Evolutionary conservation across 2,113 vertebrate genomes (phyloP), one percentile per base, ranked within the genome.

Genomic region (Macrotus californicus): DNA sequence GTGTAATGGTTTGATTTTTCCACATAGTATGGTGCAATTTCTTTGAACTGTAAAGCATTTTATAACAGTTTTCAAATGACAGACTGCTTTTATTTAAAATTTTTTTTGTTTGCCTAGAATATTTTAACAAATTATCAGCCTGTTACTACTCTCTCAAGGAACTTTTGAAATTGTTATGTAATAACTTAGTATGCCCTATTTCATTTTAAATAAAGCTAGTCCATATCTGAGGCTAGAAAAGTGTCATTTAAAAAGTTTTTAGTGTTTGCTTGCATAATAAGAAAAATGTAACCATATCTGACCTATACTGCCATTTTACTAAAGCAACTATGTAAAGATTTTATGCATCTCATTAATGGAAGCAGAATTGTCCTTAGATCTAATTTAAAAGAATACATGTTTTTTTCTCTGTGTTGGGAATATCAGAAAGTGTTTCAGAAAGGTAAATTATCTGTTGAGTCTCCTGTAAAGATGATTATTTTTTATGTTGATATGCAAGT

Each of bases 401-500:
- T 69, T 5, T 87, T 88, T 87, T 87, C 88, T 90, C 22, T 94
- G 59, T 48, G 15, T 77, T 89, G 34, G 66, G 7, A 94, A 91
- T 66, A 86, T 2, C 56, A 56, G 22, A 64, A 88, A 69, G 43
- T 48, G 6, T 87, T 77, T 16, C 13, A 31, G 14, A 48, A 64
- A 85, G 56, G 75, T 85, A 92, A 91, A 61, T 76, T 56, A 67
- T 14, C 54, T 43, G 34, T 34, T 69, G 22, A 59, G 29, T 91
- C n/a, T 2, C 43, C 36, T 92, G 1, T 92, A 86, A 81, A 93
- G 39, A 36, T 59, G 13, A 50, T 67, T 89, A 46, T 36, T 87
- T 94, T 81, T 77, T 36, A 73, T 77, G 75, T 80, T 75, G 19
- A 41, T 92, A 70, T 46, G 96, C 59, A 94, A 52, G 15, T 75